Conservation (phyloP, 92 coral and sea anemone genomes). For the Porites lobata region DNA sequence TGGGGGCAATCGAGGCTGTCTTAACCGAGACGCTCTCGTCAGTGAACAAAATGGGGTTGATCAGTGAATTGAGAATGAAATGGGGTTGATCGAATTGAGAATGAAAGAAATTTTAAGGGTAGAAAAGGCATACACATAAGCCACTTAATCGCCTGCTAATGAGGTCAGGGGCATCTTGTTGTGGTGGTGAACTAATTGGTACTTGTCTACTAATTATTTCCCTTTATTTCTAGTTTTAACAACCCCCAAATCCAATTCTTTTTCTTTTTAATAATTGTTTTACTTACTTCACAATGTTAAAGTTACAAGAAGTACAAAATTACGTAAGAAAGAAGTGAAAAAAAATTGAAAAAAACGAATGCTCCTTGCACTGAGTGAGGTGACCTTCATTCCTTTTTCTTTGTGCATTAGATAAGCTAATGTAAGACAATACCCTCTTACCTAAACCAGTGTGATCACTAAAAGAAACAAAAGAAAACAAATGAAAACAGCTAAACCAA, state of each 20-base stretch:
- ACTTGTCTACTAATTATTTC: not conserved
- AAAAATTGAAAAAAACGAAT: not conserved
- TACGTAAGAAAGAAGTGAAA: no score
- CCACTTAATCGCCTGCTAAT: not conserved
- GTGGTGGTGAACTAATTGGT: not conserved
- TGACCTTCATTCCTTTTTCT: not conserved
- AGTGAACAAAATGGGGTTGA: not conserved
- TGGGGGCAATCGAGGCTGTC: no score
- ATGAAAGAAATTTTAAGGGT: not conserved
- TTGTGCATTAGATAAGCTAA: not conserved
- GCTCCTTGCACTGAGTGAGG: not conserved
- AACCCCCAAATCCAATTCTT: not conserved
- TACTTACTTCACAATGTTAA: no score
- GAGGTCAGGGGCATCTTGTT: constrained; percentile 3
- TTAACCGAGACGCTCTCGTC: no score
- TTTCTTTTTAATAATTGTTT: not conserved
- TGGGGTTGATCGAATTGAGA: not conserved
- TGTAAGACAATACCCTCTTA: no score
- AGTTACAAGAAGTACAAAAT: not conserved
- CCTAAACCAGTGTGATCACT: no score
- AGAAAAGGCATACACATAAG: not conserved
- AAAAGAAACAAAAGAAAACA: no score
- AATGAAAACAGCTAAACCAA: no score
- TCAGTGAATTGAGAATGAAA: not conserved
- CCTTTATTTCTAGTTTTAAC: not conserved